Base-by-base conservation (phyloP, 2,888 invertebrate genomes). In the Cryptus armator region DNA sequence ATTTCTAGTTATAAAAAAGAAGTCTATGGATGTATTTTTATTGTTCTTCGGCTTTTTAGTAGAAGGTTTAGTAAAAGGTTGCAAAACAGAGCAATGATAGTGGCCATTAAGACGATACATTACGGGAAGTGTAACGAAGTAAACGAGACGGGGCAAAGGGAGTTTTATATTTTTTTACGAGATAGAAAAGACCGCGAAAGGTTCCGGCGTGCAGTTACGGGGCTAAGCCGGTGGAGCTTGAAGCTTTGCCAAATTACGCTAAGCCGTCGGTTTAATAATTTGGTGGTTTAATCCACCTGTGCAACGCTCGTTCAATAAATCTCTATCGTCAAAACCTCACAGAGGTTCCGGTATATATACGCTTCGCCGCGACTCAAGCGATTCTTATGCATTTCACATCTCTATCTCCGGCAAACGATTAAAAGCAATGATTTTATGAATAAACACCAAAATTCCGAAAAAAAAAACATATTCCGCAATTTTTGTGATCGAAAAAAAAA, bases 201-300 rank as follows among this genome's bases (percentile, higher is more conserved):
- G 46, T 48, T 48, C 14, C 16, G 44, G 16, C 19, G 14, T 14
- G 51, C 43, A 43, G 59, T 56, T 51, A 44, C 19, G 48, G 16
- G 68, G 19, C 71, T 71, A 79, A 51, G 56, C 62, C 29, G 81
- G 14, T 29, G 16, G 53, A 37, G 37, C 51, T 9, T 10, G 16
- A 37, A 19, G 80, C 76, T 77, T 62, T 64, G 48, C 70, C 70
- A 74, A 85, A 85, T 81, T 78, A 81, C 66, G 70, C 74, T 82
- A 66, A 82, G 75, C 66, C 75, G 66, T 71, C 62, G 78, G 59
- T 82, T 85, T 71, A 66, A 85, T 81, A 79, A 85, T 82, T 85
- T 82, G 79, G 79, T 66, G 24, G 48, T 59, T 77, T 72, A 72
- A 76, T 71, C 76, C 80, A 56, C 67, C 67, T 67, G 59, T 29